phyloP scores from a whole-genome alignment of 2,888 invertebrate species.

The Dryobotodes eremita region DNA sequence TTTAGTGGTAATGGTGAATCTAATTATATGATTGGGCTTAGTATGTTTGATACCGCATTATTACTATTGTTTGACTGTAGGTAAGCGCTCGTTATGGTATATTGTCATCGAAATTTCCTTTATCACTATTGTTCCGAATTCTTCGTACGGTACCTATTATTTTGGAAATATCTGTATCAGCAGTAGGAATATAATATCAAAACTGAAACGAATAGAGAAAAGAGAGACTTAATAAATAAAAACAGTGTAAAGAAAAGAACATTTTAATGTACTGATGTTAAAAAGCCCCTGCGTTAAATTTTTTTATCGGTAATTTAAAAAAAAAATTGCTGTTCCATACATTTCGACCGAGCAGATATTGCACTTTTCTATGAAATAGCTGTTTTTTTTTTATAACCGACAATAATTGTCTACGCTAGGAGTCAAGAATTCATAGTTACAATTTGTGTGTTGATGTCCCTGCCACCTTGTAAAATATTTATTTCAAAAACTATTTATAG shows the following conservation, averaged over 20 bases:
- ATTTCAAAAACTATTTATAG: neutral
- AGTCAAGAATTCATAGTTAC: too few species aligned
- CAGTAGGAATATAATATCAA: neutral
- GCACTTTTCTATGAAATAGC: too few species aligned
- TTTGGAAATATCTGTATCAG: neutral
- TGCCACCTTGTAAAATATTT: neutral
- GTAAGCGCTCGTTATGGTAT: too few species aligned
- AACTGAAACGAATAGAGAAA: too few species aligned
- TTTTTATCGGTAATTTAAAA: too few species aligned
- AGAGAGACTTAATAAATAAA: neutral
- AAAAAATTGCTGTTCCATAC: too few species aligned
- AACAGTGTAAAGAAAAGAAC: neutral
- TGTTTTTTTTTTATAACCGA: too few species aligned
- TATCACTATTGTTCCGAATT: neutral
- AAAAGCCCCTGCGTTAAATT: too few species aligned
- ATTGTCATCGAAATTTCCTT: neutral
- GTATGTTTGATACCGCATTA: neutral
- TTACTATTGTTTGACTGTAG: neutral
- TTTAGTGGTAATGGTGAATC: constrained; percentile 3
- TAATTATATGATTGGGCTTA: constrained; percentile 10
- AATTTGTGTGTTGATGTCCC: too few species aligned
- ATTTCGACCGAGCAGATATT: too few species aligned
- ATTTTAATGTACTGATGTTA: neutral
- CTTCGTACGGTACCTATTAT: neutral
- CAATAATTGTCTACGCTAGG: too few species aligned